Conservation (phyloP, 2,888 invertebrate species). For the Drosophila putrida region DNA sequence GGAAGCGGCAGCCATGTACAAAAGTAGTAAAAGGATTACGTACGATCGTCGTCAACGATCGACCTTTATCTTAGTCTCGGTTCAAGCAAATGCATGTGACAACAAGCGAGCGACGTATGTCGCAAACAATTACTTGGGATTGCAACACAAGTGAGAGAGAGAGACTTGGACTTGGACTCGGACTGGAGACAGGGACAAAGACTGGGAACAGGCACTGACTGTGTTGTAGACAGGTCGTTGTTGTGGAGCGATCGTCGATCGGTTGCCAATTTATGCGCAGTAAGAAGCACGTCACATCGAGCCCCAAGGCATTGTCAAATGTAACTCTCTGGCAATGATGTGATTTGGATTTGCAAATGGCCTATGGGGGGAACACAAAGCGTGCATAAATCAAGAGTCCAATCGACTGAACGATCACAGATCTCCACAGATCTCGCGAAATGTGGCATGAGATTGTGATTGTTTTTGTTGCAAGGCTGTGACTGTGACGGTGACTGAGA, state of each 20-base stretch:
- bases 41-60: slow-evolving; percentile 63
- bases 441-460: slow-evolving; percentile 11
- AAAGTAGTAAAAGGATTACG: slow-evolving; percentile 77
- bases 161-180: too few relatives aligned
- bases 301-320: slow-evolving; percentile 78
- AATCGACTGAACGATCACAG: slow-evolving; percentile 54
- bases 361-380: slow-evolving; percentile 64
- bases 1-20: slow-evolving; percentile 44
- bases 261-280: slow-evolving; percentile 77
- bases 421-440: slow-evolving; percentile 17
- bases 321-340: slow-evolving; percentile 78
- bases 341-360: slow-evolving; percentile 81
- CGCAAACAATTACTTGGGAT: slow-evolving; percentile 82
- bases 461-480: slow-evolving; percentile 17
- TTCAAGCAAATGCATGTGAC: slow-evolving; percentile 71
- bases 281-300: slow-evolving; percentile 55
- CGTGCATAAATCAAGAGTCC: slow-evolving; percentile 74
- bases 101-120: slow-evolving; percentile 81
- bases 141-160: slow-evolving; percentile 60
- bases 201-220: slow-evolving; percentile 23
- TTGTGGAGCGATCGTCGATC: slow-evolving; percentile 37
- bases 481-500: not conserved
- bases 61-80: slow-evolving; percentile 71
- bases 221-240: slow-evolving; percentile 39
- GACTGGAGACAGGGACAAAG: slow-evolving; percentile 1